phyloP scores from a whole-genome alignment of 2,113 vertebrate species.

The Herpetotheres cachinnans region DNA sequence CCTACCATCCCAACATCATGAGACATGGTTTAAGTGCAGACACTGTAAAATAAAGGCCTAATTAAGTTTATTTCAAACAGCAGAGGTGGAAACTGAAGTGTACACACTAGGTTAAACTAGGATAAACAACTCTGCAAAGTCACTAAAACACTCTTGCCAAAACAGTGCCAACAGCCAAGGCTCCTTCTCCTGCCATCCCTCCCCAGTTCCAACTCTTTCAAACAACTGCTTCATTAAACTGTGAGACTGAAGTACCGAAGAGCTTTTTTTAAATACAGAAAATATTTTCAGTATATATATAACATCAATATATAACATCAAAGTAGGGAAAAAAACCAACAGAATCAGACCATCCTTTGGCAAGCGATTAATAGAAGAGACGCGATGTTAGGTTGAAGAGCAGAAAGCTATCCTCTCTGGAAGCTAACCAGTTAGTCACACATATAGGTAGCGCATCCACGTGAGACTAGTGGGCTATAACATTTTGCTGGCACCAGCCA shows the following conservation, averaged over 20 bases:
- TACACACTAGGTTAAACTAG: not conserved
- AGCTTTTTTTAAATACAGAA: not conserved
- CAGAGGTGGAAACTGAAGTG: not conserved
- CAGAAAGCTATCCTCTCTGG: not conserved
- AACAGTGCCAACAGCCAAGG: not conserved
- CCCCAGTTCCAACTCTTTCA: not conserved
- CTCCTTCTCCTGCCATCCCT: not conserved
- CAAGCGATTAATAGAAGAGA: not conserved
- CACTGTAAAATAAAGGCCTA: not conserved
- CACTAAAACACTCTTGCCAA: not conserved
- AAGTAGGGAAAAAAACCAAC: not conserved
- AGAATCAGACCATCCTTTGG: not conserved
- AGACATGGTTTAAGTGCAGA: not conserved
- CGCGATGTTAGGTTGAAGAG: not conserved
- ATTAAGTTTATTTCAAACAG: not conserved
- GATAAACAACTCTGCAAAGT: not conserved
- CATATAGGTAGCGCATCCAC: accelerated
- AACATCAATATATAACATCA: not conserved
- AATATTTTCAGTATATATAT: not conserved
- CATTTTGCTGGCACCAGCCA: not conserved
- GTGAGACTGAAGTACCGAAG: not conserved
- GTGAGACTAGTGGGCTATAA: not conserved
- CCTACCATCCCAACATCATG: not conserved
- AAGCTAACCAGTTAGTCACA: not conserved
- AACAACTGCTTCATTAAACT: not conserved